These are phyloP conservation scores for Ceyx margarethae DNA, from an alignment of 2,113 vertebrate genomes.

Conservation along the genomic window DNA sequence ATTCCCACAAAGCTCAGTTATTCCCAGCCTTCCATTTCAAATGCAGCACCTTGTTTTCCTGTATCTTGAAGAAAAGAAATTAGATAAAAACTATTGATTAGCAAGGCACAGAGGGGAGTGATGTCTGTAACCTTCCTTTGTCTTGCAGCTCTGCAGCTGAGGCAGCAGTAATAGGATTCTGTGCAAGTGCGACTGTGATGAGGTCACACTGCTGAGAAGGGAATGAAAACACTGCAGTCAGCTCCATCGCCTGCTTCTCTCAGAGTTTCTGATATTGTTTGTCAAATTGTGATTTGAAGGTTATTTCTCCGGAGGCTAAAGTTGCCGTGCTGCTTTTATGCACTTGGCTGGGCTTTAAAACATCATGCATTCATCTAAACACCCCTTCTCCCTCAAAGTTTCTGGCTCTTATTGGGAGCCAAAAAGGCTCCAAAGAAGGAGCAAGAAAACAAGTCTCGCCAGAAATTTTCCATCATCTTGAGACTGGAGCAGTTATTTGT, in stretches of 20 bases:
- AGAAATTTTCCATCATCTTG: background rate
- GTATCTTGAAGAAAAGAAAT: constrained; percentile 61
- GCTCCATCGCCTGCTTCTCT: constrained; percentile 37
- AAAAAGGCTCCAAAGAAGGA: background rate
- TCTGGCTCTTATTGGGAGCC: background rate
- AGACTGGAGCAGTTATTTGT: background rate
- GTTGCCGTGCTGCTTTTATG: background rate
- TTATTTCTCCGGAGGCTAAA: constrained; percentile 63
- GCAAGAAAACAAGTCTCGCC: background rate
- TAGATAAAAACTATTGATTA: constrained; percentile 64
- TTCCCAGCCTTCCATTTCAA: constrained; percentile 41
- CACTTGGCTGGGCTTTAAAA: constrained; percentile 15
- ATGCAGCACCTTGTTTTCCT: constrained; percentile 51
- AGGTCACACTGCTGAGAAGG: constrained; percentile 55
- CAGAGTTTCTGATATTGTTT: constrained; percentile 58
- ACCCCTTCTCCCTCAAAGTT: background rate
- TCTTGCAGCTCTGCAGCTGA: constrained; percentile 61
- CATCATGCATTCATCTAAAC: background rate
- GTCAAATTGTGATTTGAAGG: constrained; percentile 66
- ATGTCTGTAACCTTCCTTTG: constrained; percentile 59
- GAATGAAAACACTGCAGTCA: constrained; percentile 49
- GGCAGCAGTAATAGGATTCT: constrained; percentile 59
- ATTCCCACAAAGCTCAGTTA: constrained; percentile 45
- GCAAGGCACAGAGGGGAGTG: constrained; percentile 6
- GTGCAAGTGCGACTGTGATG: constrained; percentile 40